Evolutionary conservation across 1,140 invertebrate species (phyloP).

Genomic region (Adelges cooleyi): DNA sequence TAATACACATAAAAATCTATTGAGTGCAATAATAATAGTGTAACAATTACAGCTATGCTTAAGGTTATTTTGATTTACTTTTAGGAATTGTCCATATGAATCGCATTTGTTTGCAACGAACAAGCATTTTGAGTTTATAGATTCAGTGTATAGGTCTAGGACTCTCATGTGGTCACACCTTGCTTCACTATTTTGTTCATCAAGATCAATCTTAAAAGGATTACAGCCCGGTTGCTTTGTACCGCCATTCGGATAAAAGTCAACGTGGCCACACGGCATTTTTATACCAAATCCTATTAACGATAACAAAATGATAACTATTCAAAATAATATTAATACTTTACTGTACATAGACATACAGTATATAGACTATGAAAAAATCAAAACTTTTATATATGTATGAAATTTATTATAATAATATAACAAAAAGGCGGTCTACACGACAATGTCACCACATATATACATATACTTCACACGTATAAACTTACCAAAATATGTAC

Average conservation of each 20-base stretch:
- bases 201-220: slow-evolving; percentile 56
- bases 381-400: too few relatives aligned
- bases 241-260: slow-evolving; percentile 82
- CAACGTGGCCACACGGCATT: slow-evolving; percentile 69
- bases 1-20: too few relatives aligned
- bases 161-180: slow-evolving; percentile 75
- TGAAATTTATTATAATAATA: too few relatives aligned
- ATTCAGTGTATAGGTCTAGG: slow-evolving; percentile 74
- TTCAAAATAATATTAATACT: too few relatives aligned
- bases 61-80: slow-evolving; percentile 36
- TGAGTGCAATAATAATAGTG: too few relatives aligned
- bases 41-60: too few relatives aligned
- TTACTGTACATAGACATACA: too few relatives aligned
- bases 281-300: slow-evolving; percentile 80
- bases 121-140: slow-evolving; percentile 64
- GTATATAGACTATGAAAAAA: too few relatives aligned
- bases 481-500: slow-evolving; percentile 70
- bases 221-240: slow-evolving; percentile 78
- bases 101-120: slow-evolving; percentile 70
- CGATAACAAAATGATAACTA: too few relatives aligned
- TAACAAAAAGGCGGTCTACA: too few relatives aligned
- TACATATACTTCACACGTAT: too few relatives aligned
- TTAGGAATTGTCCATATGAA: slow-evolving; percentile 58
- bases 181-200: slow-evolving; percentile 65
- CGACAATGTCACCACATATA: too few relatives aligned